These are phyloP conservation scores for Macrostomum lignano DNA, from an alignment of 1,140 invertebrate species.

Conservation along the genomic window DNA sequence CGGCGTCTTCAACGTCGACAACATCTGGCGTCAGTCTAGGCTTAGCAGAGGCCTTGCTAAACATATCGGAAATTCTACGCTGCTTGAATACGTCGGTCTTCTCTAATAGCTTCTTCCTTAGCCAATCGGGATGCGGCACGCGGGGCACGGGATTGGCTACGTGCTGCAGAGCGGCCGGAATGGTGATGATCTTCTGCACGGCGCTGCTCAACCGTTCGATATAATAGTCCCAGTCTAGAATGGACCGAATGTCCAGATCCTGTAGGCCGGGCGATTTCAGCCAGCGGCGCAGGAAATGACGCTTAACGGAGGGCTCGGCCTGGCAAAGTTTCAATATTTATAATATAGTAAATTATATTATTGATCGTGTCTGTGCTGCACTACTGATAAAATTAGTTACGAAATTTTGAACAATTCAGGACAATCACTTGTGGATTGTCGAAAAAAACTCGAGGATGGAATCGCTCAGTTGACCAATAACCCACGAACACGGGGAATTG, in stretches of 20 bases:
- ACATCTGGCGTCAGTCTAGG: too few species aligned
- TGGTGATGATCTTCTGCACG: conserved; percentile 96
- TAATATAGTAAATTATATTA: too few species aligned
- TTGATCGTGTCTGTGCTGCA: too few species aligned
- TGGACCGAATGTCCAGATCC: conserved; percentile 54
- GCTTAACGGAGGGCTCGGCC: conserved; percentile 51
- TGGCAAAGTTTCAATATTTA: too few species aligned
- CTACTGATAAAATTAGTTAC: too few species aligned
- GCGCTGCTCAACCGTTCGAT: conserved; percentile 67
- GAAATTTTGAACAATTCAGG: too few species aligned
- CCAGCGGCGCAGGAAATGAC: conserved; percentile 76
- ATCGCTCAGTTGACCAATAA: too few species aligned
- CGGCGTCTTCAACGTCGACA: too few species aligned
- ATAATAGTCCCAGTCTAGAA: conserved; percentile 92
- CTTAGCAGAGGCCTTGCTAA: too few species aligned
- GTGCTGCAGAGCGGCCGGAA: conserved; percentile 76
- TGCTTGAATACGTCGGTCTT: conserved; percentile 71
- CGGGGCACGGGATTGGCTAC: conserved; percentile 71
- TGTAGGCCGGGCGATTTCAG: conserved; percentile 42
- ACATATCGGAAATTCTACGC: conserved; percentile 70
- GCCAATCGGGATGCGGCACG: conserved; percentile 78
- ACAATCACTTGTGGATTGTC: too few species aligned
- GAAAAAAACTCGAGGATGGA: too few species aligned
- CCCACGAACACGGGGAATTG: too few species aligned
- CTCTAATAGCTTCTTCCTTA: conserved; percentile 73